Evolutionary conservation across 2,797 vertebrate genomes (phyloP).

Genomic region (Lepus townsendii): DNA sequence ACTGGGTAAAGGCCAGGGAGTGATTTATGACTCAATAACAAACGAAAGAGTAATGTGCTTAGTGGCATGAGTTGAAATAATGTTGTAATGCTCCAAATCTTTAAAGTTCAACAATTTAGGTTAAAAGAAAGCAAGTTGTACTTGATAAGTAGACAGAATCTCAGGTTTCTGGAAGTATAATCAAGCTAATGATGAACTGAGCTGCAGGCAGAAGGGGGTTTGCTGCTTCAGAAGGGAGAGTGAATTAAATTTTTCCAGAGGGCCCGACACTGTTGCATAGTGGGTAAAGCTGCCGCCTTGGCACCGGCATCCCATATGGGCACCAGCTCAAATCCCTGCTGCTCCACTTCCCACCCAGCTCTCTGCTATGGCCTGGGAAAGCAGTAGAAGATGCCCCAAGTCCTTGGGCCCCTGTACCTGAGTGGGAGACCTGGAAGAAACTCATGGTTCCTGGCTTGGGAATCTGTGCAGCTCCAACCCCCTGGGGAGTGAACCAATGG

Average conservation of each 20-base stretch:
- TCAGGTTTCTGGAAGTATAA: slow-evolving; percentile 14
- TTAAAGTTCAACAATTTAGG: slow-evolving; percentile 65
- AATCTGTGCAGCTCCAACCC: too few relatives aligned
- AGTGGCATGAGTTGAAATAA: slow-evolving; percentile 68
- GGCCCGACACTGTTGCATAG: too few relatives aligned
- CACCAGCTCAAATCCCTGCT: too few relatives aligned
- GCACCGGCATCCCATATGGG: too few relatives aligned
- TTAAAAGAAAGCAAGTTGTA: slow-evolving; percentile 53
- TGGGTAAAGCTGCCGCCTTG: too few relatives aligned
- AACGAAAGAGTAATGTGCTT: slow-evolving; percentile 46
- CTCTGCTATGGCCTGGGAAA: too few relatives aligned
- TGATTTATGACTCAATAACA: slow-evolving; percentile 45
- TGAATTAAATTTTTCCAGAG: slow-evolving; percentile 1
- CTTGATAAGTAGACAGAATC: slow-evolving; percentile 7
- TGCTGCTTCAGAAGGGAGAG: slow-evolving; percentile 22
- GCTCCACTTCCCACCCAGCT: too few relatives aligned
- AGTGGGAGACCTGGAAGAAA: too few relatives aligned
- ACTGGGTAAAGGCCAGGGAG: not conserved
- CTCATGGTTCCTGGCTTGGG: too few relatives aligned
- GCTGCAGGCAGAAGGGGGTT: not conserved
- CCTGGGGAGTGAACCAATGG: too few relatives aligned
- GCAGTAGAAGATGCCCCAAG: too few relatives aligned
- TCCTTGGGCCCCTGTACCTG: too few relatives aligned
- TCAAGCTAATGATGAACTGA: slow-evolving; percentile 53
- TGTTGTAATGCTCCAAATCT: not conserved